These are phyloP conservation scores for Branchellion lobata DNA, from an alignment of 2,888 invertebrate genomes.

Conservation along the genomic window DNA sequence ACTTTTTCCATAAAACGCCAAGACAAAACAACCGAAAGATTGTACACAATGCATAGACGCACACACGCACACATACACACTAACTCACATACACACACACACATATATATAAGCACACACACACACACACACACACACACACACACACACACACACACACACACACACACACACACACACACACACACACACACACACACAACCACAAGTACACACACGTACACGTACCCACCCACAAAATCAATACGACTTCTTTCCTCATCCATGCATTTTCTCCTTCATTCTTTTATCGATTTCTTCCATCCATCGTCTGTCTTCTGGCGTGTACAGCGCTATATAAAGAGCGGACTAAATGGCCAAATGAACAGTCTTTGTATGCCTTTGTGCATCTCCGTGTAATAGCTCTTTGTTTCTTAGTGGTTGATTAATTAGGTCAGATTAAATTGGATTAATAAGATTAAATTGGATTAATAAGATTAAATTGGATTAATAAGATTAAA, in stretches of 20 bases:
- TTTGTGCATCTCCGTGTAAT: no score
- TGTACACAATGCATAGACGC: no score
- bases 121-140: slow-evolving; percentile 26
- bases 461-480: no score
- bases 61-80: slow-evolving; percentile 21
- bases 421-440: no score
- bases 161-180: slow-evolving; percentile 24
- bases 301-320: not conserved
- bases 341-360: no score
- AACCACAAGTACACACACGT: slow-evolving; percentile 7
- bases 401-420: no score
- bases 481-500: no score
- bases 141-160: slow-evolving; percentile 26
- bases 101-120: slow-evolving; percentile 15
- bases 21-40: no score
- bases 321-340: not conserved
- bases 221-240: not conserved
- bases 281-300: slow-evolving; percentile 3
- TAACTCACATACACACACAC: slow-evolving; percentile 18
- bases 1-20: no score
- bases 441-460: no score
- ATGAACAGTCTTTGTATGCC: no score
- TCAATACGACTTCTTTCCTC: no score
- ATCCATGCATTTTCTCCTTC: not conserved
- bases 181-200: slow-evolving; percentile 26